phyloP scores from a whole-genome alignment of 2,113 vertebrate genomes.

The Ptyas mucosa region DNA sequence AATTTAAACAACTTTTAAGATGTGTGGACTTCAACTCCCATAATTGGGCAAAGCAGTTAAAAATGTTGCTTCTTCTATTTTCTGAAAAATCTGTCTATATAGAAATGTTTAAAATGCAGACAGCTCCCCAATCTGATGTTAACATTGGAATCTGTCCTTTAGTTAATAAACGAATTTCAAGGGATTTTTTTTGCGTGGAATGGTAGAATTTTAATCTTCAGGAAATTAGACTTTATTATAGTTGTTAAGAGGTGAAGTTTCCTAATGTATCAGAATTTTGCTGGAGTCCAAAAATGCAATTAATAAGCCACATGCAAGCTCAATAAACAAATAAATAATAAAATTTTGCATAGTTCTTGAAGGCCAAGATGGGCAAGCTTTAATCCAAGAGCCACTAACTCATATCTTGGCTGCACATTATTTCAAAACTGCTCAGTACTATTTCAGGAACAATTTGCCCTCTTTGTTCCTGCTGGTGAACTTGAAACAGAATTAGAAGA shows the following conservation, averaged over 20 bases:
- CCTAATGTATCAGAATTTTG: background rate
- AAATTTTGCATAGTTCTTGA: background rate
- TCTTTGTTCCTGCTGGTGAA: background rate
- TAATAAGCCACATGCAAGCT: background rate
- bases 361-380: background rate
- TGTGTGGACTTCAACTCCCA: background rate
- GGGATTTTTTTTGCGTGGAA: background rate
- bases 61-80: background rate
- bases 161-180: background rate
- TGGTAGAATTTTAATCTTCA: background rate
- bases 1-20: background rate
- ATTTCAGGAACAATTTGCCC: background rate
- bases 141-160: background rate
- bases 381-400: background rate
- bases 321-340: background rate
- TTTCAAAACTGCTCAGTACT: background rate
- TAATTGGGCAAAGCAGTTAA: background rate
- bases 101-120: background rate
- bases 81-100: background rate
- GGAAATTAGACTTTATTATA: background rate
- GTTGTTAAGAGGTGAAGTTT: background rate
- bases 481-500: background rate
- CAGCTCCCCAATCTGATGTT: background rate
- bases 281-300: background rate
- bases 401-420: background rate